phyloP scores from a whole-genome alignment of 2,797 vertebrate species.

The Graptemys geographica region DNA sequence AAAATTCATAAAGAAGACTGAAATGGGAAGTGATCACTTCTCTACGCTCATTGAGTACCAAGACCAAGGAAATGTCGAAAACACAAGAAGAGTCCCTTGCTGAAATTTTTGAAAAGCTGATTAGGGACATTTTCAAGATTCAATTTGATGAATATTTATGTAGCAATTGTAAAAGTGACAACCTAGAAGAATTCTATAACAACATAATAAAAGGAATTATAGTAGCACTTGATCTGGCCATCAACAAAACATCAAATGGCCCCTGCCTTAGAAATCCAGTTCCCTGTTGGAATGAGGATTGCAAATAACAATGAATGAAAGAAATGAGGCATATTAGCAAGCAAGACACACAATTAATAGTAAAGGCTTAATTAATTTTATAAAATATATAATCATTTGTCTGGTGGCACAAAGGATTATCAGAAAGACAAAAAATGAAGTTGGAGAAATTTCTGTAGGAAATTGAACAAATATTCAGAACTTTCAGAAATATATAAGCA shows the following conservation, averaged over 20 bases:
- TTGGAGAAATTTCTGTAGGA: background rate
- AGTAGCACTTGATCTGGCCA: background rate
- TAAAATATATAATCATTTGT: background rate
- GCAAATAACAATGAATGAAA: background rate
- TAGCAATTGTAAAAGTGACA: background rate
- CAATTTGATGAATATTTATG: background rate
- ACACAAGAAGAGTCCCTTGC: background rate
- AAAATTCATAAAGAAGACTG: background rate
- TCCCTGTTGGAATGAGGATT: background rate
- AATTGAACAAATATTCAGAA: background rate
- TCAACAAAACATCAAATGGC: background rate
- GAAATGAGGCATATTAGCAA: background rate
- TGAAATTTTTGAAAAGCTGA: background rate
- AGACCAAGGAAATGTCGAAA: background rate
- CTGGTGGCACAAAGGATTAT: background rate
- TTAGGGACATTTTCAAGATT: background rate
- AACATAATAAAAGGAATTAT: background rate
- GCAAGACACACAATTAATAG: background rate
- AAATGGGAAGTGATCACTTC: background rate
- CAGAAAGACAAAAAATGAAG: background rate
- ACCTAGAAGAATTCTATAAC: background rate
- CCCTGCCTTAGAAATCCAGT: background rate
- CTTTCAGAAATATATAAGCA: background rate
- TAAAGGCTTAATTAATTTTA: background rate
- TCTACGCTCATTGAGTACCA: background rate